These are phyloP conservation scores for Pyrocoelia pectoralis DNA, from an alignment of 2,888 invertebrate species.

Conservation along the genomic window DNA sequence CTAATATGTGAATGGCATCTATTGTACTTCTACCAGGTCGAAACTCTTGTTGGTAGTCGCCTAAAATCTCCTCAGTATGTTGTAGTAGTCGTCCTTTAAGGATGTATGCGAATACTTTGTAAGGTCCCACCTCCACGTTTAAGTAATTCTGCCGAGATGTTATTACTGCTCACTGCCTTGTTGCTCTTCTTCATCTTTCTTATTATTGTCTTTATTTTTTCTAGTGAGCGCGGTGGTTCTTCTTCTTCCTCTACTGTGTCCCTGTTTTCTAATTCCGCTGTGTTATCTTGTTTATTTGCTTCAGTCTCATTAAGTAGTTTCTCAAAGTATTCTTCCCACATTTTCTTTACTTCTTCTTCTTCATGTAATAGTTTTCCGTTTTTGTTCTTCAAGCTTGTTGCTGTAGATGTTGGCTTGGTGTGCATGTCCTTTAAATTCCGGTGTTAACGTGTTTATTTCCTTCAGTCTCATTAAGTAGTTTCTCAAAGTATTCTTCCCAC, in stretches of 20 bases:
- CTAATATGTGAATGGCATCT: constrained; percentile 11
- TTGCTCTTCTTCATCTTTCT: neutral
- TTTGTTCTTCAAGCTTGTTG: neutral
- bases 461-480: neutral
- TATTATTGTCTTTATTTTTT: neutral
- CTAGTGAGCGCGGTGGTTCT: too few relatives aligned
- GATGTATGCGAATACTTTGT: neutral
- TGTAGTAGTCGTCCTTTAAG: constrained; percentile 3
- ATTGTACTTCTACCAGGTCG: constrained; percentile 11
- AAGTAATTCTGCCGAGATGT: neutral
- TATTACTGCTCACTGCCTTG: neutral
- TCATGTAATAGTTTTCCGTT: neutral
- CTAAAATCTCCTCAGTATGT: constrained; percentile 2
- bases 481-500: too few relatives aligned
- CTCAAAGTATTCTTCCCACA: neutral
- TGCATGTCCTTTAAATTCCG: constrained; percentile 12
- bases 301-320: neutral
- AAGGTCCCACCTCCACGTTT: neutral
- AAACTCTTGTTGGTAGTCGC: constrained; percentile 12
- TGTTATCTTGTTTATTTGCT: neutral
- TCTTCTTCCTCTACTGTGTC: neutral
- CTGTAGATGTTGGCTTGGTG: neutral
- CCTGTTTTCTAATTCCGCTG: neutral
- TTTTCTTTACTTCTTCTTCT: constrained; percentile 4
- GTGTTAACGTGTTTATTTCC: neutral